Evolutionary conservation across 2,888 invertebrate genomes (phyloP).

Genomic region (Mesorhabditis spiculigera): DNA sequence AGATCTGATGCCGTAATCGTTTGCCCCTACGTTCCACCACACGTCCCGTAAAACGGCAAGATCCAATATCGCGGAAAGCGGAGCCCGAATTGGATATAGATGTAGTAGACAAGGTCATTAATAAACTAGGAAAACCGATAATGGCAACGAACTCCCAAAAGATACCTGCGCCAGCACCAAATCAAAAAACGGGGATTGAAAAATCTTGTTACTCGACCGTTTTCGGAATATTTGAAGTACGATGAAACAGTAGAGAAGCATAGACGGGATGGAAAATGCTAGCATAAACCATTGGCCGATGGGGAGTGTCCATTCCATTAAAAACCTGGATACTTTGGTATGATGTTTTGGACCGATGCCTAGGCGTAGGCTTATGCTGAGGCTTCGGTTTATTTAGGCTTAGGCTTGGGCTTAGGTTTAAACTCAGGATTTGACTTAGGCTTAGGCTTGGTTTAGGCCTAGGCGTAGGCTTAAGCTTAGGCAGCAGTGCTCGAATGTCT

Average conservation of each 20-base stretch:
- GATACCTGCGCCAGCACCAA: not conserved
- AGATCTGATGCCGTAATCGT: too few relatives aligned
- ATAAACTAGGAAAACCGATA: not conserved
- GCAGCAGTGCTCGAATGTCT: too few relatives aligned
- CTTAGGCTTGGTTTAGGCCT: too few relatives aligned
- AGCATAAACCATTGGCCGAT: not conserved
- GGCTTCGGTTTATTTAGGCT: too few relatives aligned
- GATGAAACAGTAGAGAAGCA: not conserved
- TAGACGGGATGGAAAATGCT: not conserved
- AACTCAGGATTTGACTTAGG: too few relatives aligned
- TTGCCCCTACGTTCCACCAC: not conserved
- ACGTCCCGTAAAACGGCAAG: not conserved
- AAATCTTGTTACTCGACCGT: not conserved
- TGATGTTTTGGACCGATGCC: too few relatives aligned
- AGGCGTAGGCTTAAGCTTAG: too few relatives aligned
- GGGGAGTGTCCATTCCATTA: not conserved
- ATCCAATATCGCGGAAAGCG: conserved; percentile 1
- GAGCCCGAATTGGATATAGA: not conserved
- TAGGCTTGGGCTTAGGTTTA: too few relatives aligned
- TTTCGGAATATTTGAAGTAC: conserved; percentile 3
- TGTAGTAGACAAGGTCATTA: not conserved
- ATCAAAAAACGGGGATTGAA: not conserved
- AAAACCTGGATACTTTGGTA: not conserved
- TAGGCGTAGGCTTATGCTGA: too few relatives aligned
- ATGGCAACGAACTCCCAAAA: not conserved